Evolutionary conservation across 2,888 invertebrate genomes (phyloP).

Genomic region (Hylaea fasciaria): DNA sequence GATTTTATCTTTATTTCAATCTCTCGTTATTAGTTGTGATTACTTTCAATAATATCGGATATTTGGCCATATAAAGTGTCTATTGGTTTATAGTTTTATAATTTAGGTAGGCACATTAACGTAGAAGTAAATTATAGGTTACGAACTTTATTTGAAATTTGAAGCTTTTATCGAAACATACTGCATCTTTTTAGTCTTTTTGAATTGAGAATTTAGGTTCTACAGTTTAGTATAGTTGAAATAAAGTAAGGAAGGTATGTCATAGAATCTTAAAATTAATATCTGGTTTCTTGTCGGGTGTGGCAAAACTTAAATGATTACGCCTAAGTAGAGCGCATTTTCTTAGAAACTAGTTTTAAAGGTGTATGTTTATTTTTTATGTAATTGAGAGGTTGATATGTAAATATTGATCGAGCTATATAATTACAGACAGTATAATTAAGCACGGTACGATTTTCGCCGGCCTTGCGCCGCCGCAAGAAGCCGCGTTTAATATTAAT

Average conservation of each 20-base stretch:
- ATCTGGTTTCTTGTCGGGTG: conserved; percentile 12
- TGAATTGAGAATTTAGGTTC: too few relatives aligned
- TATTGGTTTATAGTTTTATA: too few relatives aligned
- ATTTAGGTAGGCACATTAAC: too few relatives aligned
- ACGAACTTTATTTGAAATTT: too few relatives aligned
- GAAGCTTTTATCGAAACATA: too few relatives aligned
- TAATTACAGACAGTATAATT: conserved; percentile 35
- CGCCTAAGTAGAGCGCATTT: conserved; percentile 22
- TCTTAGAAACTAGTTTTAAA: conserved; percentile 23
- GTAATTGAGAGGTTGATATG: conserved; percentile 34
- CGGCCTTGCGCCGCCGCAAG: conserved; percentile 40
- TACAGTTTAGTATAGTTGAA: too few relatives aligned
- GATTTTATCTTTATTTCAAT: background rate
- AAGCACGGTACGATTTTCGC: conserved; percentile 45
- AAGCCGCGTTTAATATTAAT: conserved; percentile 35
- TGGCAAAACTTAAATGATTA: conserved; percentile 20
- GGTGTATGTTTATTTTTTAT: conserved; percentile 23
- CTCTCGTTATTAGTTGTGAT: background rate
- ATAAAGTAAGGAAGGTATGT: background rate
- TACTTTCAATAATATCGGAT: too few relatives aligned
- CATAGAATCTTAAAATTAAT: background rate
- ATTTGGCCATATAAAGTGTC: too few relatives aligned
- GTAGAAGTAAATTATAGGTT: too few relatives aligned
- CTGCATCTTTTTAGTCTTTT: too few relatives aligned
- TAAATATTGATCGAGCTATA: conserved; percentile 36